Base-by-base conservation (phyloP, 2,113 vertebrate genomes). In the Anhinga rufa region DNA sequence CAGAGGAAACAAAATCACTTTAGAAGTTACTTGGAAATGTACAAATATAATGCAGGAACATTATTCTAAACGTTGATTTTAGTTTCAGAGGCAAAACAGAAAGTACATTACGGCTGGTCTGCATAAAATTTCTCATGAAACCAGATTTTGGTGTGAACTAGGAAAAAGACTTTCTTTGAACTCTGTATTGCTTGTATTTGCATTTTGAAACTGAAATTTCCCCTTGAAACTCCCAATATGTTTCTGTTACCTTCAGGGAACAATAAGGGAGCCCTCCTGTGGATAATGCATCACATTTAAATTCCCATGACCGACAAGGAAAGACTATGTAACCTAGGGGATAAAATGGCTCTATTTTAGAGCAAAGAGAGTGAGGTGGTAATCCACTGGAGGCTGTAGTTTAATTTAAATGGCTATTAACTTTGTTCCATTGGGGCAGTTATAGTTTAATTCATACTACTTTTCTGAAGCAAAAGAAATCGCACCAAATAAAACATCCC, bases 371-470 rank as follows among this genome's bases (percentile, higher is more conserved):
- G 88, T 57, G 72, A 89, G 54, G 75, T 92, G 40, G 86, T 69
- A 93, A 93, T 80, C 75, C 72, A 96, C 92, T 82, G 69, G 65
- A 91, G 82, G 85, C 90, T 90, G 85, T 85, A 84, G 91, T 92
- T 96, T 95, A 84, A 96, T 86, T 96, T 97, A 97, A 97, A 97
- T 70, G 66, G 76, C 96, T 97, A 94, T 94, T 95, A 93, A 84
- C 79, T 97, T 85, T 72, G 88, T 92, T 96, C 91, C 74, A 78
- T 82, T 89, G 92, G 74, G 80, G 86, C 46, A 95, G 82, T 88
- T 93, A 84, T 4, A 87, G 57, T 87, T 96, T 91, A 97, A 97
- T 92, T 97, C 93, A 42, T 77, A 60, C 48, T 57, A 88, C 80
- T 96, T 96, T 93, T 82, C 81, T 92, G 64, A 92, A 89, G 82